A percentile compares a stretch with the other conserved stretches of the same genome.
Evolutionary conservation across 2,113 vertebrate genomes (phyloP).

Genomic region (Ursus arctos): DNA sequence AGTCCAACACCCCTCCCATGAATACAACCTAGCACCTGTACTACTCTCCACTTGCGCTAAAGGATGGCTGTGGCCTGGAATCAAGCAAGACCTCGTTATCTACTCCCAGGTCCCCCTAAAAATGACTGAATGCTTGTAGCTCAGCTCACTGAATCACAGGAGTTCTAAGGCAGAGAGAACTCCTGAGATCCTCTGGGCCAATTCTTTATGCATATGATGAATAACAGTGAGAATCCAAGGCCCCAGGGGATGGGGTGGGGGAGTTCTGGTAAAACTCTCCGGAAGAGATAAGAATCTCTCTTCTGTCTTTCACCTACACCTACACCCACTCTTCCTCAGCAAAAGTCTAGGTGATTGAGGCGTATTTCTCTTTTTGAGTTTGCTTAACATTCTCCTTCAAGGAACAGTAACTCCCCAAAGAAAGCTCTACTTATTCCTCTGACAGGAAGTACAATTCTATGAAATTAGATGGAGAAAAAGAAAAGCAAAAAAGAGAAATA

Average conservation of each 20-base stretch:
- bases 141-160: background rate
- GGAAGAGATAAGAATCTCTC: background rate
- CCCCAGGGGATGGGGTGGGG: background rate
- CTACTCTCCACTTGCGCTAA: background rate
- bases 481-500: background rate
- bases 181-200: background rate
- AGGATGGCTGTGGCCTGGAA: background rate
- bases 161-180: background rate
- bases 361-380: background rate
- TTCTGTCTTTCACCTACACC: background rate
- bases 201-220: background rate
- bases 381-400: background rate
- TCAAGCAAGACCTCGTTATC: background rate
- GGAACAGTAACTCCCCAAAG: background rate
- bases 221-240: background rate
- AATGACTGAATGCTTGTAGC: background rate
- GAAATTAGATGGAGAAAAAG: constrained; percentile 25
- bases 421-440: constrained; percentile 7
- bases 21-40: background rate
- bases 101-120: background rate
- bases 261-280: background rate
- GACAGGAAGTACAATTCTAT: constrained; percentile 13
- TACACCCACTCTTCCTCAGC: background rate
- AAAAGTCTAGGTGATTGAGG: background rate
- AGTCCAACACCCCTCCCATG: background rate